These are phyloP conservation scores for Apocheima hispidaria DNA, from an alignment of 2,888 invertebrate genomes.

Conservation along the genomic window DNA sequence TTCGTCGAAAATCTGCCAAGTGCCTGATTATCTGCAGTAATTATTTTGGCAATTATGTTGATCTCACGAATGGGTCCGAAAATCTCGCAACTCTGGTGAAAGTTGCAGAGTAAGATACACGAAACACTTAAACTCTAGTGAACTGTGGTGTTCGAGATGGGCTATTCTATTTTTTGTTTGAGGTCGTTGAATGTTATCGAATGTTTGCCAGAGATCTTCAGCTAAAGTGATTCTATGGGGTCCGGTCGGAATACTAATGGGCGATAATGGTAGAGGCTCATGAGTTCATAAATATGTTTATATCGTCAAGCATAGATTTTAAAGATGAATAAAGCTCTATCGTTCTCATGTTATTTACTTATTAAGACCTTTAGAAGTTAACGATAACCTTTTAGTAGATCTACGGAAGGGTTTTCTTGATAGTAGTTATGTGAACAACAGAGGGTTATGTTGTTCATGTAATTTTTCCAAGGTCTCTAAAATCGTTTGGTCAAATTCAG, in stretches of 20 bases:
- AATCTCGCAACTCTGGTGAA: conserved; percentile 58
- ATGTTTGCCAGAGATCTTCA: conserved; percentile 20
- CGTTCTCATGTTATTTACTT: neutral
- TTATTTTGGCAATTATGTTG: conserved; percentile 52
- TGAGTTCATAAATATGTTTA: conserved; percentile 2
- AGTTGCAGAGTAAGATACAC: conserved; percentile 61
- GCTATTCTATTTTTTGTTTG: conserved; percentile 40
- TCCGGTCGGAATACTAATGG: conserved; percentile 23
- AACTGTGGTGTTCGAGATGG: conserved; percentile 64
- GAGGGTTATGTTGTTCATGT: no score
- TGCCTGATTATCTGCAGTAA: conserved; percentile 45
- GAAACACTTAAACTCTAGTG: conserved; percentile 63
- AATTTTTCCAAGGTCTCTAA: no score
- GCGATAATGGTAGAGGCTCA: conserved; percentile 3
- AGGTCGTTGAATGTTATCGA: conserved; percentile 37
- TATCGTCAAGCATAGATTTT: neutral
- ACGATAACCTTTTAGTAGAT: no score
- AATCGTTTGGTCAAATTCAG: no score
- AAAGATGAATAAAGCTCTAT: neutral
- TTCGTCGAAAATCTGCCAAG: conserved; percentile 45
- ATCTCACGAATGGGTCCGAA: conserved; percentile 49
- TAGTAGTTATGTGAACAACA: no score
- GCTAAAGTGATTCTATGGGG: conserved; percentile 22
- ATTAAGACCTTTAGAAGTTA: no score
- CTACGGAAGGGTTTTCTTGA: no score